Percentiles rank a stretch among this genome's conserved stretches.
phyloP scores from a whole-genome alignment of 1,140 invertebrate species.

The Bombus cullumanus region DNA sequence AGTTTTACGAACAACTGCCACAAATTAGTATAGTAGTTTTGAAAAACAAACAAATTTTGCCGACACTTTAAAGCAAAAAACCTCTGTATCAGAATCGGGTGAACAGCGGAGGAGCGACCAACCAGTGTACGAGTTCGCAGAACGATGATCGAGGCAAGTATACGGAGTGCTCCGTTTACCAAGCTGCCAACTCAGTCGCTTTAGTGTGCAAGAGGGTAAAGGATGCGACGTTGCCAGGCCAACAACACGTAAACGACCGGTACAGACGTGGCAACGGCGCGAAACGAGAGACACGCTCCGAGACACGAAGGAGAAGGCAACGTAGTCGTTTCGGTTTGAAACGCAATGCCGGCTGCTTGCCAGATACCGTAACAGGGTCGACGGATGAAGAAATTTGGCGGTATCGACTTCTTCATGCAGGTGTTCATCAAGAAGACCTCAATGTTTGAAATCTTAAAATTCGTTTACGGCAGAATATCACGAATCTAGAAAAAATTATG shows the following conservation, averaged over 20 bases:
- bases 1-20: not conserved
- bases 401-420: slow-evolving; percentile 49
- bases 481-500: not conserved
- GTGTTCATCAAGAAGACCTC: slow-evolving; percentile 27
- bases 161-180: slow-evolving; percentile 48
- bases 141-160: slow-evolving; percentile 55
- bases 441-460: slow-evolving; percentile 9
- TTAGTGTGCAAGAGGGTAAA: slow-evolving; percentile 47
- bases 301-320: slow-evolving; percentile 46
- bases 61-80: slow-evolving; percentile 14
- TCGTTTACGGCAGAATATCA: not conserved
- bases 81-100: not conserved
- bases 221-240: slow-evolving; percentile 60
- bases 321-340: slow-evolving; percentile 52
- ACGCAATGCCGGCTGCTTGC: slow-evolving; percentile 64
- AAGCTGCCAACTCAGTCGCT: slow-evolving; percentile 49
- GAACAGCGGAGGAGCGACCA: slow-evolving; percentile 5
- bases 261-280: slow-evolving; percentile 61
- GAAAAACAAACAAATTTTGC: not conserved
- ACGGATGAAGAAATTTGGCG: slow-evolving; percentile 76
- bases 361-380: slow-evolving; percentile 74
- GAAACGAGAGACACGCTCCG: slow-evolving; percentile 44
- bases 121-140: slow-evolving; percentile 41
- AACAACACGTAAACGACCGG: slow-evolving; percentile 42
- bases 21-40: not conserved